Conservation (phyloP, 1,140 invertebrate genomes). For the Rhopalosiphum padi region DNA sequence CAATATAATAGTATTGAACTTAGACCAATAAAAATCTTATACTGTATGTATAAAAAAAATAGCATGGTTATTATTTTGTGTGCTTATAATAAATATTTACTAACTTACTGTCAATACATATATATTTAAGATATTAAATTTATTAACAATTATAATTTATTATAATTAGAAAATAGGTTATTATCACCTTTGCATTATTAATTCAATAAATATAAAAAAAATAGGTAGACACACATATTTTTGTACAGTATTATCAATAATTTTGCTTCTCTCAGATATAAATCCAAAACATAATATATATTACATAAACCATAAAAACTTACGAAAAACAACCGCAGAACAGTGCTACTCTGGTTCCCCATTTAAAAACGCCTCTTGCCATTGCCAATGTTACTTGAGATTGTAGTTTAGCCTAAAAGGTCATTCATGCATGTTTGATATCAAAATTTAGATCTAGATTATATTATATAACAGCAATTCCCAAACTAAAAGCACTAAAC, state of each 20-base stretch:
- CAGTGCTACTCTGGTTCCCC: slow-evolving; percentile 25
- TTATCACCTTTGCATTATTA: too few species aligned
- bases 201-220: too few species aligned
- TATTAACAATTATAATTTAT: too few species aligned
- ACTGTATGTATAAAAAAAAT: too few species aligned
- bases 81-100: too few species aligned
- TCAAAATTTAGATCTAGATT: neutral
- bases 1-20: too few species aligned
- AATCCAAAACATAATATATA: neutral
- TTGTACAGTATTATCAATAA: neutral
- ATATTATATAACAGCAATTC: neutral
- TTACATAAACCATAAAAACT: neutral
- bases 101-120: too few species aligned
- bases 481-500: too few species aligned
- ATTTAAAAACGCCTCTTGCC: slow-evolving; percentile 29
- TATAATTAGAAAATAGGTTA: too few species aligned
- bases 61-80: too few species aligned
- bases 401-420: slow-evolving; percentile 37
- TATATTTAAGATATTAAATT: too few species aligned
- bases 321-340: slow-evolving; percentile 36
- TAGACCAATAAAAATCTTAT: too few species aligned
- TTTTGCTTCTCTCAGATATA: neutral
- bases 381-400: slow-evolving; percentile 31
- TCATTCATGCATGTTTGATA: neutral
- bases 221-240: neutral